Evolutionary conservation across 2,888 invertebrate species (phyloP).

Genomic region (Rhaphigaster nebulosa): DNA sequence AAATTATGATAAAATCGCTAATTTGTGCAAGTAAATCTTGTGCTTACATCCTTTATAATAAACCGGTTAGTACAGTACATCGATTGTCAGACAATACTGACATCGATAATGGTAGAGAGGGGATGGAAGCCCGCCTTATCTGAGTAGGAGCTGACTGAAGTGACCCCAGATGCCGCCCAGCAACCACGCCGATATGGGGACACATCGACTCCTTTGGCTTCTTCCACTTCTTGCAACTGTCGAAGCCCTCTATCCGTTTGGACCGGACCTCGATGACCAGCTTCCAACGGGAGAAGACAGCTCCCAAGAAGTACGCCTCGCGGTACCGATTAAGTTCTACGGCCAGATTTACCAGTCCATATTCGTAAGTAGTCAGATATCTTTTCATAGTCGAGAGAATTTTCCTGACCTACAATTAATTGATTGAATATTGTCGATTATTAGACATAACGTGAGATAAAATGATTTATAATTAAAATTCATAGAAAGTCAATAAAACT

Average conservation of each 20-base stretch:
- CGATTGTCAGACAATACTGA: neutral
- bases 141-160: neutral
- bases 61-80: neutral
- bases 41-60: neutral
- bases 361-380: conserved; percentile 79
- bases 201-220: neutral
- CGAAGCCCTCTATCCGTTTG: conserved; percentile 75
- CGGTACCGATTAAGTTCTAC: conserved; percentile 84
- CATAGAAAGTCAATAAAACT: neutral
- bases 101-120: conserved; percentile 23
- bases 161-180: conserved; percentile 43
- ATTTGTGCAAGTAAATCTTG: neutral
- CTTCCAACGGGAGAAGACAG: conserved; percentile 73
- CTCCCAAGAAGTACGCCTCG: conserved; percentile 75
- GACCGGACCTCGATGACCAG: conserved; percentile 71
- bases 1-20: too few species aligned
- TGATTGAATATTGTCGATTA: neutral
- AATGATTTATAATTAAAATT: neutral
- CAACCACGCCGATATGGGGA: conserved; percentile 29
- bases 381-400: neutral
- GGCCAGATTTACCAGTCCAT: conserved; percentile 81
- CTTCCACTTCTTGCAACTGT: conserved; percentile 53
- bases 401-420: neutral
- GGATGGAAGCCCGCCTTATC: conserved; percentile 44
- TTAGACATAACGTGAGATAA: neutral